A percentile compares a stretch with the other conserved stretches of the same genome.
Conservation (phyloP, 2,113 vertebrate species). For the Neopipo cinnamomea region DNA sequence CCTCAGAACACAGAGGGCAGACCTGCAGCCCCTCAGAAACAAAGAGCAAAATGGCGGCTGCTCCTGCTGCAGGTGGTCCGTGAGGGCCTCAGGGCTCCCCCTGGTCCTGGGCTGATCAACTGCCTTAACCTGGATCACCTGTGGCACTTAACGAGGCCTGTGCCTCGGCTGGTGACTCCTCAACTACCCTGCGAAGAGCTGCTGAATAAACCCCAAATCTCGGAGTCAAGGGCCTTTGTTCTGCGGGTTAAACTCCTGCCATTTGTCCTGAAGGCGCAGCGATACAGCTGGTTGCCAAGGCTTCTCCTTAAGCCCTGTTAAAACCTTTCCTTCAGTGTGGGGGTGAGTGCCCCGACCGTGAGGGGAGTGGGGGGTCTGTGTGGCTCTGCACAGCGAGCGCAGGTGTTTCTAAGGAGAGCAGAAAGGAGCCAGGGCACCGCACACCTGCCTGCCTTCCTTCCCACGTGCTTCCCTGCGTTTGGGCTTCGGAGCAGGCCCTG, state of each 20-base stretch:
- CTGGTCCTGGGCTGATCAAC: neutral
- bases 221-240: neutral
- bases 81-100: neutral
- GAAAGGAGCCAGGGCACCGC: neutral
- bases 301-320: neutral
- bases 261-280: neutral
- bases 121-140: neutral
- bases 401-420: neutral
- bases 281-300: neutral
- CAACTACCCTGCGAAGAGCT: neutral
- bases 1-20: neutral
- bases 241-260: neutral
- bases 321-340: neutral
- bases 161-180: neutral
- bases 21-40: fast-evolving
- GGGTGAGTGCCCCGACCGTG: neutral
- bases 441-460: neutral
- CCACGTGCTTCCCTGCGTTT: neutral
- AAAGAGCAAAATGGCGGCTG: fast-evolving
- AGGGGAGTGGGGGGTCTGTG: neutral
- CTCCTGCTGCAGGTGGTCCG: neutral
- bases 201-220: neutral
- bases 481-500: neutral
- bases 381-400: neutral
- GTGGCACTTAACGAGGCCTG: neutral